A percentile compares a stretch with the other conserved stretches of the same genome.
Evolutionary conservation across 2,797 vertebrate species (phyloP).

Genomic region (Hafferia zeledoni): DNA sequence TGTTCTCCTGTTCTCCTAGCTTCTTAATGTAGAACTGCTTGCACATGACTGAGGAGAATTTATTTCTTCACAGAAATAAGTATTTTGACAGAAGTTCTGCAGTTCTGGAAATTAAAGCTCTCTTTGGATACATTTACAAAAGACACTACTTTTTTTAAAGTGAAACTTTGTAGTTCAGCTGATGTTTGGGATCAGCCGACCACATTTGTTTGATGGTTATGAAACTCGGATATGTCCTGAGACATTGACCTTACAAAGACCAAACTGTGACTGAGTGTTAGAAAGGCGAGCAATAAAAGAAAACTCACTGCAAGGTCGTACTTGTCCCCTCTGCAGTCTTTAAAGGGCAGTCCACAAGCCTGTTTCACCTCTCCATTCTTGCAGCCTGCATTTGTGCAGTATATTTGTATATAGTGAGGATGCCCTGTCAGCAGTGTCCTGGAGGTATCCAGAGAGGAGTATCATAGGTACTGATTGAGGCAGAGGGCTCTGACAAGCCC

Average conservation of each 20-base stretch:
- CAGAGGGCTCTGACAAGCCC: neutral
- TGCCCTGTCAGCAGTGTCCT: neutral
- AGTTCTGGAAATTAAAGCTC: neutral
- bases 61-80: neutral
- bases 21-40: neutral
- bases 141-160: neutral
- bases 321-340: neutral
- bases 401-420: neutral
- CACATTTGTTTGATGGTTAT: fast-evolving
- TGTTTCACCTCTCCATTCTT: neutral
- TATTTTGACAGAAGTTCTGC: neutral
- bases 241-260: neutral
- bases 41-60: neutral
- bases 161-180: neutral
- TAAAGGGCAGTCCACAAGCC: neutral
- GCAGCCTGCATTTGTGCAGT: neutral
- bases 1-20: neutral
- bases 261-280: neutral
- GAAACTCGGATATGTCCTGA: neutral
- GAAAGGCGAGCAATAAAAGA: neutral
- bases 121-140: neutral
- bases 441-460: fast-evolving
- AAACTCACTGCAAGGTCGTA: neutral
- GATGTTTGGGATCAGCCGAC: neutral
- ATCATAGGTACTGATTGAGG: neutral